Evolutionary conservation across 2,888 invertebrate genomes (phyloP).

Genomic region (Orthonychiurus folsomi): DNA sequence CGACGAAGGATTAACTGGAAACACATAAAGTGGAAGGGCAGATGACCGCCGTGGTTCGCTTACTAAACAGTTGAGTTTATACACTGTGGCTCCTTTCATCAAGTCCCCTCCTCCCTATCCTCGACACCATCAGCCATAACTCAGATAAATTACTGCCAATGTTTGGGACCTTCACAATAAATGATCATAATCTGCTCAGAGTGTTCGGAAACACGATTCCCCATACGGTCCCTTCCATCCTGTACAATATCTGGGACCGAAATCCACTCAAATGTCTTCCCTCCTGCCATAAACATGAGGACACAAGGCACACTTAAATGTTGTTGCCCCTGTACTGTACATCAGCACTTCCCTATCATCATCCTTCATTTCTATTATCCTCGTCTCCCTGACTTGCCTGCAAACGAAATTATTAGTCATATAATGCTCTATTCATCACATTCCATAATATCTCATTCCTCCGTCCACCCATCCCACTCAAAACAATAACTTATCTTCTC

Average conservation of each 20-base stretch:
- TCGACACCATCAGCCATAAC: constrained; percentile 39
- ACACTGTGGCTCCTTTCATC: constrained; percentile 38
- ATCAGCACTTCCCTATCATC: constrained; percentile 3
- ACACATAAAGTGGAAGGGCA: constrained; percentile 17
- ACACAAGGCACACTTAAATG: constrained; percentile 8
- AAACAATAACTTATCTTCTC: neutral
- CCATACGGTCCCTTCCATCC: neutral
- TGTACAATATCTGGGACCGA: constrained; percentile 6
- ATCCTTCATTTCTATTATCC: constrained; percentile 8
- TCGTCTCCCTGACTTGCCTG: neutral
- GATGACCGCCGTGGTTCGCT: constrained; percentile 25
- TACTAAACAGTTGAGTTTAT: constrained; percentile 22
- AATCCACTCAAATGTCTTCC: neutral
- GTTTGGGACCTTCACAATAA: constrained; percentile 37
- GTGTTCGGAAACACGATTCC: constrained; percentile 38
- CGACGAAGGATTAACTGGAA: neutral
- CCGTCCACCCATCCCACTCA: neutral
- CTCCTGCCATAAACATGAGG: constrained; percentile 6
- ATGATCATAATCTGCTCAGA: constrained; percentile 39
- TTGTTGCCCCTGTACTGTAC: constrained; percentile 7
- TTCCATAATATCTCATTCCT: neutral
- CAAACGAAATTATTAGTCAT: neutral
- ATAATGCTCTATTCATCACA: neutral
- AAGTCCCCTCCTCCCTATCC: constrained; percentile 37
- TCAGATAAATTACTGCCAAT: constrained; percentile 41